A percentile compares a stretch with the other conserved stretches of the same genome.
phyloP scores from a whole-genome alignment of 2,113 vertebrate genomes.

The Stomatorhinus ivindoensis region DNA sequence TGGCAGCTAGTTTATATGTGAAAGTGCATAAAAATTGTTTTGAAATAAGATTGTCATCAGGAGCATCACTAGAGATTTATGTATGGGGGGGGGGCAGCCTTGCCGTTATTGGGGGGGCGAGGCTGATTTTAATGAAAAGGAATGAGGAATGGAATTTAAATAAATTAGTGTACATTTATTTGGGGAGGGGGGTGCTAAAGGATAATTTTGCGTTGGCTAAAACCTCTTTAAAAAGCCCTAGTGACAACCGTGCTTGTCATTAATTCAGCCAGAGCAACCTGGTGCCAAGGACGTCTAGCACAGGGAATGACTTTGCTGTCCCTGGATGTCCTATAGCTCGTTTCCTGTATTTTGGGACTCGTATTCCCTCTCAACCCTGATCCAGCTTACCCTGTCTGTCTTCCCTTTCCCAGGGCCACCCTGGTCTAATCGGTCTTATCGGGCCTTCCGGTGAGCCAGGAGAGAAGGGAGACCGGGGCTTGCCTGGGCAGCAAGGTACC shows the following conservation, averaged over 20 bases:
- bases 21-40: not conserved
- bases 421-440: conserved; percentile 92
- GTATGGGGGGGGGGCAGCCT: not conserved
- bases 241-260: not conserved
- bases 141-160: not conserved
- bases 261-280: not conserved
- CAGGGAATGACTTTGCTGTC: not conserved
- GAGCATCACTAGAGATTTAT: not conserved
- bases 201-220: not conserved
- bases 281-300: not conserved
- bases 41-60: not conserved
- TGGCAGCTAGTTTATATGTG: not conserved
- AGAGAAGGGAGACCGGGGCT: conserved; percentile 91
- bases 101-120: not conserved
- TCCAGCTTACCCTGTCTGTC: not conserved
- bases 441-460: conserved; percentile 91
- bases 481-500: conserved; percentile 82
- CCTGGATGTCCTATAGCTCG: no score
- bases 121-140: not conserved
- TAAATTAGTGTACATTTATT: not conserved
- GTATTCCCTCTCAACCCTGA: not conserved
- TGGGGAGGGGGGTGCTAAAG: not conserved
- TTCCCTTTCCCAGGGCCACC: conserved; percentile 72
- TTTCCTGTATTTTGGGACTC: not conserved
- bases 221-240: not conserved